Evolutionary conservation across 2,888 invertebrate species (phyloP).

Genomic region (Folsomia candida): DNA sequence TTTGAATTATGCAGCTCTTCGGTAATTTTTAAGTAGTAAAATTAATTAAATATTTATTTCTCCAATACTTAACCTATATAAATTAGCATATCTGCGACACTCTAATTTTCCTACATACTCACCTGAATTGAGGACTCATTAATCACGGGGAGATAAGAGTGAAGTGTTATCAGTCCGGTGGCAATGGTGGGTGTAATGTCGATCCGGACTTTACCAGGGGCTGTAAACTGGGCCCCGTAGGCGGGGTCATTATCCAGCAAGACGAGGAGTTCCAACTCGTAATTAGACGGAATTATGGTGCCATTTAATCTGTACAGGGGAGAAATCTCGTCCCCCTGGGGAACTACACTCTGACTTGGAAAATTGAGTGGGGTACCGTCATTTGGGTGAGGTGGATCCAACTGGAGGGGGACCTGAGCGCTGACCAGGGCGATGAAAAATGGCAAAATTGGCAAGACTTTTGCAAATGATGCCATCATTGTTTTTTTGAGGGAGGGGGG

Average conservation of each 20-base stretch:
- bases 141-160: neutral
- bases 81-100: no score
- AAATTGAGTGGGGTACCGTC: neutral
- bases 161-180: neutral
- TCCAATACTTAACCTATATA: no score
- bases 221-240: neutral
- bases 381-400: neutral
- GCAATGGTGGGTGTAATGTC: neutral
- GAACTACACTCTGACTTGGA: neutral
- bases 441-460: neutral
- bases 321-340: neutral
- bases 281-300: slow-evolving; percentile 4
- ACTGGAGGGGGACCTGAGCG: neutral
- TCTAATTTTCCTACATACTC: no score
- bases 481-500: no score
- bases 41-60: neutral
- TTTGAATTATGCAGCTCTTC: no score
- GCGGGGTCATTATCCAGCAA: slow-evolving; percentile 4
- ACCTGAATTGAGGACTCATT: neutral
- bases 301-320: neutral
- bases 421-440: neutral
- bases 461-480: no score
- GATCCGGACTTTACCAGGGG: slow-evolving; percentile 7
- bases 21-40: no score
- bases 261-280: slow-evolving; percentile 5